Percentiles rank a stretch among this genome's conserved stretches.
phyloP scores from a whole-genome alignment of 1,140 invertebrate species.

The Eciton burchellii region DNA sequence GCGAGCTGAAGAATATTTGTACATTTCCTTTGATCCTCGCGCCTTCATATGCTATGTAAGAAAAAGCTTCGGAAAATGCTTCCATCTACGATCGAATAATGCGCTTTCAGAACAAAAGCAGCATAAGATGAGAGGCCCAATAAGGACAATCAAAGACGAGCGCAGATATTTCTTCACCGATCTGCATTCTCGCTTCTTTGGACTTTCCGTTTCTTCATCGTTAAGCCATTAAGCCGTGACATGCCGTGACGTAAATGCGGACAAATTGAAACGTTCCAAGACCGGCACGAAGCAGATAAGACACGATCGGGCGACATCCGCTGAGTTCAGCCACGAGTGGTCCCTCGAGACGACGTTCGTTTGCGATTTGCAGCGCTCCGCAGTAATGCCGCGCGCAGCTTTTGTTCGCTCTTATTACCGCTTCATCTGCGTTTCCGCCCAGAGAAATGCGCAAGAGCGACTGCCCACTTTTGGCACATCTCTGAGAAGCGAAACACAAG shows the following conservation, averaged over 20 bases:
- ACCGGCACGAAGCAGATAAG: constrained; percentile 37
- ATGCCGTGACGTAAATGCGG: neutral
- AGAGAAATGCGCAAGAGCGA: neutral
- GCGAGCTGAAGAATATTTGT: constrained; percentile 21
- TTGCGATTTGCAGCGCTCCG: constrained; percentile 26
- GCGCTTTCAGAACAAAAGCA: too few species aligned
- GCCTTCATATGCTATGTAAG: neutral
- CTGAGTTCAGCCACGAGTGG: neutral
- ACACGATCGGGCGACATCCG: constrained; percentile 5
- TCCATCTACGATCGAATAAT: too few species aligned
- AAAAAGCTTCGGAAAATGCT: neutral
- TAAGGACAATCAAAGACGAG: neutral
- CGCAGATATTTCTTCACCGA: neutral
- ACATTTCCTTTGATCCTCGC: neutral
- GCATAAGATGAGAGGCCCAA: too few species aligned
- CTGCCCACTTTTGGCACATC: neutral
- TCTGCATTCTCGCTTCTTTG: neutral
- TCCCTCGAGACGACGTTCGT: constrained; percentile 23
- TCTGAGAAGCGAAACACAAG: constrained; percentile 1
- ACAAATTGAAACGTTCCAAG: constrained; percentile 23
- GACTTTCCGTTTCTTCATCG: neutral
- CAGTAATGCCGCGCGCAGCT: constrained; percentile 17
- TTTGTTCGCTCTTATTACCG: constrained; percentile 53
- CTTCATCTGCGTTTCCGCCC: constrained; percentile 53
- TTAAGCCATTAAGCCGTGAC: constrained; percentile 21